These are phyloP conservation scores for Dicyrtoma fusca DNA, from an alignment of 2,888 invertebrate genomes.

Conservation along the genomic window DNA sequence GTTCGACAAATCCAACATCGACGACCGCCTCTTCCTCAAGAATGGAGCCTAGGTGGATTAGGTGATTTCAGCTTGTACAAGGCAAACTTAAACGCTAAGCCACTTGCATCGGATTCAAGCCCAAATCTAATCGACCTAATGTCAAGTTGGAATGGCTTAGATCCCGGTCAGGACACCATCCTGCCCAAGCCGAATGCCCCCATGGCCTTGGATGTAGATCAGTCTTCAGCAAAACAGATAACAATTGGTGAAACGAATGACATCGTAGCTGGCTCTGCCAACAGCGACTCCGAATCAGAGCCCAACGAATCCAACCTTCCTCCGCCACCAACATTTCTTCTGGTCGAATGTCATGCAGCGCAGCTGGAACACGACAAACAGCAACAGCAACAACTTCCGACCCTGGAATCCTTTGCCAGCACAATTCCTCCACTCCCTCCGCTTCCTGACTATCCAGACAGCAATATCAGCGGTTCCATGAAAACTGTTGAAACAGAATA, in stretches of 20 bases:
- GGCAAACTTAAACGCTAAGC: background rate
- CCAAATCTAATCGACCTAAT: too few species aligned
- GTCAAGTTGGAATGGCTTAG: too few species aligned
- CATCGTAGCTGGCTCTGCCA: background rate
- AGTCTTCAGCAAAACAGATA: too few species aligned
- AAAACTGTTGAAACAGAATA: background rate
- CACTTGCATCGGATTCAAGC: background rate
- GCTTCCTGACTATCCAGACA: background rate
- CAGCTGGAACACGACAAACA: background rate
- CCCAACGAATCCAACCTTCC: background rate
- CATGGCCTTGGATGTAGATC: too few species aligned
- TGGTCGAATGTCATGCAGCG: background rate
- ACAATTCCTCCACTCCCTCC: too few species aligned
- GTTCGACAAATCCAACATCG: constrained; percentile 5
- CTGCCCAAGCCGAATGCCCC: background rate
- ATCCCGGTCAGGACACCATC: background rate
- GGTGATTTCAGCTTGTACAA: constrained; percentile 6
- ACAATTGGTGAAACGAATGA: too few species aligned
- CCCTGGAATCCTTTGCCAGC: too few species aligned
- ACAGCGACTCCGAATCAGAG: background rate
- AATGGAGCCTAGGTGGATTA: constrained; percentile 7
- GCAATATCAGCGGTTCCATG: background rate
- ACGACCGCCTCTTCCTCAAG: background rate
- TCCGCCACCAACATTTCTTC: constrained; percentile 4
- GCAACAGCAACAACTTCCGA: too few species aligned